A percentile compares a stretch with the other conserved stretches of the same genome.
phyloP scores from a whole-genome alignment of 2,888 invertebrate species.

The Strigamia crassipes region DNA sequence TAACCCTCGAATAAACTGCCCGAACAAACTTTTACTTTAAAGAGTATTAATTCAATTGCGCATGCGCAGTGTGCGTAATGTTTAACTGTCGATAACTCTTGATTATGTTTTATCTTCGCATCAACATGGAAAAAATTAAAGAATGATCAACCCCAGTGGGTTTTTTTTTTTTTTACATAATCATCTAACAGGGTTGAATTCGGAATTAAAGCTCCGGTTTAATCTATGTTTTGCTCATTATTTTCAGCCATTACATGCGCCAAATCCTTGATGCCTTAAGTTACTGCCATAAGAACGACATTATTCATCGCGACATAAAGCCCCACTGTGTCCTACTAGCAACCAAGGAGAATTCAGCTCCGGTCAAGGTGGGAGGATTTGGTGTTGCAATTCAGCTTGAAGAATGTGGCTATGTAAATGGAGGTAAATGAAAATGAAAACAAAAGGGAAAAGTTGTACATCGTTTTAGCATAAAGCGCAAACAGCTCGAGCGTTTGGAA shows the following conservation, averaged over 20 bases:
- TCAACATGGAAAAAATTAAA: background rate
- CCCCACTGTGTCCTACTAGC: conserved; percentile 96
- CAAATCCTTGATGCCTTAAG: conserved; percentile 95
- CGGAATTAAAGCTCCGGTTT: background rate
- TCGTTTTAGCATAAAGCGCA: no score
- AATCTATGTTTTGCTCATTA: conserved; percentile 48
- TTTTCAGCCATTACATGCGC: conserved; percentile 93
- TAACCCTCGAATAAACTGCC: no score
- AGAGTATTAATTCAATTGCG: no score
- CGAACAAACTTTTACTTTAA: no score
- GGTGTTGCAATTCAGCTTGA: conserved; percentile 93
- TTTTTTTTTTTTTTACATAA: background rate
- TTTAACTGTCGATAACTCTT: no score
- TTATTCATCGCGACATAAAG: conserved; percentile 95
- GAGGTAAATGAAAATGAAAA: conserved; percentile 55
- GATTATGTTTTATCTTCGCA: no score
- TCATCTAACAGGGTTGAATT: background rate
- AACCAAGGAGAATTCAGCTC: conserved; percentile 96
- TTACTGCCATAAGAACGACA: conserved; percentile 98
- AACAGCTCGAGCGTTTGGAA: no score
- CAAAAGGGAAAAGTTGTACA: no score
- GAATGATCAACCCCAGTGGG: background rate
- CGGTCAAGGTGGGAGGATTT: conserved; percentile 96
- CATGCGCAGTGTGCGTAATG: no score
- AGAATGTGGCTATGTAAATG: conserved; percentile 54